Percentiles rank a stretch among this genome's conserved stretches.
Evolutionary conservation across 2,113 vertebrate species (phyloP).

Genomic region (Saguinus midas): DNA sequence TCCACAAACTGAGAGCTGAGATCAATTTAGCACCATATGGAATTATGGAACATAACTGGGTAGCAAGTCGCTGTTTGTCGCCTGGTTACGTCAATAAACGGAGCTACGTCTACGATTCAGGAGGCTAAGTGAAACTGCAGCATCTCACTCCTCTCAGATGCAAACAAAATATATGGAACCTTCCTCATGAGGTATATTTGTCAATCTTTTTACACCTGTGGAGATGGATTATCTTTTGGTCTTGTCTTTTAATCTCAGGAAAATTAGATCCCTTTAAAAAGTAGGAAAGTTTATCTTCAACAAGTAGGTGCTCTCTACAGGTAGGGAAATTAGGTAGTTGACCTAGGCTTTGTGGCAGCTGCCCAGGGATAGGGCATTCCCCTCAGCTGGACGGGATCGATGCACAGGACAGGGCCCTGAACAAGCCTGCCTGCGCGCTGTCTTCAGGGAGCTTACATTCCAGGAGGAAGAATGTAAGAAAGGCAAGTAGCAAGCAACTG

Average conservation of each 20-base stretch:
- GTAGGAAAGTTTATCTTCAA: background rate
- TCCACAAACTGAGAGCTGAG: background rate
- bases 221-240: background rate
- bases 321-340: background rate
- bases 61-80: background rate
- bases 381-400: background rate
- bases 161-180: rapidly evolving
- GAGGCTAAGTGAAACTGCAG: background rate
- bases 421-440: no score
- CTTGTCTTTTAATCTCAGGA: background rate
- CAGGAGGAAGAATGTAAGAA: background rate
- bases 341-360: background rate
- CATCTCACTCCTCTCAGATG: background rate
- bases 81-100: no score
- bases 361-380: background rate
- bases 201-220: no score
- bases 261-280: background rate
- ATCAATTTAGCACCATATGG: background rate
- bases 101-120: no score
- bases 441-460: background rate
- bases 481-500: background rate
- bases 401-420: background rate
- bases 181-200: rapidly evolving
- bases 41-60: background rate
- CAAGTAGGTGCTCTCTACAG: background rate